Percentiles rank a stretch among this genome's conserved stretches.
Conservation (phyloP, 1,140 invertebrate genomes). For the Camponotus pennsylvanicus region DNA sequence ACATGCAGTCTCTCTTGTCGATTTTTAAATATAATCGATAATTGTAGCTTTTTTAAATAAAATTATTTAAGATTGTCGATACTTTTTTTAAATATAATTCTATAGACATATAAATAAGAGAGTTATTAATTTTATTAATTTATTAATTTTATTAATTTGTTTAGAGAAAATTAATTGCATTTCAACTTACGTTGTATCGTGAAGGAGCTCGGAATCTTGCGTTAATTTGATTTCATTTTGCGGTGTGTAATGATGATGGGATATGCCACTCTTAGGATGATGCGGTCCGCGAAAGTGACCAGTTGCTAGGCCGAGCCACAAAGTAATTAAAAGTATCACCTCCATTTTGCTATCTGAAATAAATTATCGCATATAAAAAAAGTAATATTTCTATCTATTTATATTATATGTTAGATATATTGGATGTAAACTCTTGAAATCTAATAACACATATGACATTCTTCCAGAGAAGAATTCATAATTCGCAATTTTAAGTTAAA, state of each 20-base stretch:
- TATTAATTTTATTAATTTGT: not conserved
- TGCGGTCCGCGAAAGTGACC: conserved; percentile 89
- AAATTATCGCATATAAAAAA: not conserved
- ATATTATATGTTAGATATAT: not conserved
- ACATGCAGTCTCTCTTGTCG: no score
- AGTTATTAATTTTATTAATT: conserved; percentile 5
- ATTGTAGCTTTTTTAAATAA: no score
- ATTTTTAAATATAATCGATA: no score
- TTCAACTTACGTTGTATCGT: conserved; percentile 89
- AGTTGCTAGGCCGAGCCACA: conserved; percentile 59
- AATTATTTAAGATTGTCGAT: not conserved
- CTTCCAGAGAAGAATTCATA: not conserved
- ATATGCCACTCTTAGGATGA: conserved; percentile 89
- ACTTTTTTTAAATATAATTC: not conserved
- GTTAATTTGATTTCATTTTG: conserved; percentile 87
- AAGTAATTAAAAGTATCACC: conserved; percentile 69
- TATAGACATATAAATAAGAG: conserved; percentile 23
- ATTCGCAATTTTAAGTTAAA: not conserved
- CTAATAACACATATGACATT: not conserved
- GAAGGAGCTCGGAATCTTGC: conserved; percentile 89
- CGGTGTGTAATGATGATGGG: conserved; percentile 87
- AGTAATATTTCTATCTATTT: not conserved
- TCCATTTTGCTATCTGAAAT: conserved; percentile 75
- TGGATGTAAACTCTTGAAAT: not conserved
- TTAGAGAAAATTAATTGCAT: conserved; percentile 3